Base-by-base conservation (phyloP, 2,888 invertebrate species). In the Zhuqinia jingwanae region DNA sequence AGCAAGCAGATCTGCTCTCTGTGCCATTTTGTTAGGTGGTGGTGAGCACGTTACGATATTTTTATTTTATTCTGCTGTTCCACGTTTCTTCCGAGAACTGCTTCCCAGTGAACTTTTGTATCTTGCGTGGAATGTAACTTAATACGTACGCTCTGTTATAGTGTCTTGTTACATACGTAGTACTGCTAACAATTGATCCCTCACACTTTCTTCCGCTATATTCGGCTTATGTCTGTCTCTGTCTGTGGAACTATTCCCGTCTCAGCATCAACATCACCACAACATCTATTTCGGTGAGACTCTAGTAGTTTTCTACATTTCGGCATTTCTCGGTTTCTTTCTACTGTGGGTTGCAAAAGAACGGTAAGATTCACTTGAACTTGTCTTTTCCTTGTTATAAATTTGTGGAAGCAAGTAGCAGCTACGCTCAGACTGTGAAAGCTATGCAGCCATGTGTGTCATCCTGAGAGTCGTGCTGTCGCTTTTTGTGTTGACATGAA, bases 71-170 rank as follows among this genome's bases (percentile, higher is more conserved):
- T 25, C 20, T 20, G n/a, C 47, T 36, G 11, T 8, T 56, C 56
- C 56, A 56, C 75, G 56, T 76, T 56, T 76, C 75, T 76, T 76
- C 75, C 75, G 56, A 70, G 70, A 76, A 76, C 30, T 56, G 56
- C 27, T 76, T 76, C 36, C 75, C 36, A 30, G n/a, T 30, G 56
- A 76, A 76, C 75, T 27, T 17, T 76, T 56, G 56, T 56, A 56
- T 10, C 17, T 50, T 53, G 27, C 73, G 15, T 36, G 10, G 17
- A n/a, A n/a, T n/a, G n/a, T n/a, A n/a, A n/a, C 53, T 30, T 73
- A 36, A 58, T 10, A 20, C 10, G 20, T 56, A 56, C 36, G 11
- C 45, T 45, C 11, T 20, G 2, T 17, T 27, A 20, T 50, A n/a
- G 30, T 50, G 22, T 8, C 56, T 75, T 53, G 36, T 36, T 42